phyloP scores from a whole-genome alignment of 1,140 invertebrate species.

The Lucilia sericata region DNA sequence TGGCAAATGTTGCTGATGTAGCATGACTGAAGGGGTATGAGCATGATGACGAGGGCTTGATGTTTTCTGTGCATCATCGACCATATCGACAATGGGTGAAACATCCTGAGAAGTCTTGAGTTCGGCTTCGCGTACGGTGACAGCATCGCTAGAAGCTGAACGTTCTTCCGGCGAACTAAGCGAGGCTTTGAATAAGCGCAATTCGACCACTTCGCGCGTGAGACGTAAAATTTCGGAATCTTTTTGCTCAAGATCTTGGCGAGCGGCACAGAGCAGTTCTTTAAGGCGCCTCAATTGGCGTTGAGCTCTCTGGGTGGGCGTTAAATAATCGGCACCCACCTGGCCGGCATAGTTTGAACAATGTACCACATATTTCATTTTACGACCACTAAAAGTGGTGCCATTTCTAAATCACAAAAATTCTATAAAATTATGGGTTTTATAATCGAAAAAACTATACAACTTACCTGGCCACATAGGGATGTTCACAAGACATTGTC shows the following conservation, averaged over 20 bases:
- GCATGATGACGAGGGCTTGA: slow-evolving; percentile 68
- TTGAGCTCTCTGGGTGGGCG: slow-evolving; percentile 86
- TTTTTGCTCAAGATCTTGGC: slow-evolving; percentile 81
- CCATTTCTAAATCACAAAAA: slow-evolving; percentile 72
- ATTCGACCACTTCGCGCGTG: slow-evolving; percentile 85
- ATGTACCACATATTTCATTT: slow-evolving; percentile 84
- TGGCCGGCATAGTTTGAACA: slow-evolving; percentile 82
- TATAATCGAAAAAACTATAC: neutral
- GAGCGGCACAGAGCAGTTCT: slow-evolving; percentile 77
- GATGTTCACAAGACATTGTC: slow-evolving; percentile 76
- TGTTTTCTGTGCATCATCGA: slow-evolving; percentile 60
- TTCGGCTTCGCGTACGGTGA: slow-evolving; percentile 77
- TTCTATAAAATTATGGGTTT: neutral
- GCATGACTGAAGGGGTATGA: slow-evolving; percentile 49
- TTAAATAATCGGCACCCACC: slow-evolving; percentile 83
- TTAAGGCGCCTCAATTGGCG: slow-evolving; percentile 81
- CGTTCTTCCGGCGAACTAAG: slow-evolving; percentile 79
- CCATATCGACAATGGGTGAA: slow-evolving; percentile 68
- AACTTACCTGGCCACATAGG: slow-evolving; percentile 74
- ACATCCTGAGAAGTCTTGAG: slow-evolving; percentile 68
- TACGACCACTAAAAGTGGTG: slow-evolving; percentile 78
- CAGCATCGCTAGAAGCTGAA: slow-evolving; percentile 80
- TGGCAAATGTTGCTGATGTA: slow-evolving; percentile 35
- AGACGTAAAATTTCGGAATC: slow-evolving; percentile 83
- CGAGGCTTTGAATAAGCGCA: slow-evolving; percentile 82